Base-by-base conservation (phyloP, 64 coral and sea anemone genomes). In the Montipora efflorescens region DNA sequence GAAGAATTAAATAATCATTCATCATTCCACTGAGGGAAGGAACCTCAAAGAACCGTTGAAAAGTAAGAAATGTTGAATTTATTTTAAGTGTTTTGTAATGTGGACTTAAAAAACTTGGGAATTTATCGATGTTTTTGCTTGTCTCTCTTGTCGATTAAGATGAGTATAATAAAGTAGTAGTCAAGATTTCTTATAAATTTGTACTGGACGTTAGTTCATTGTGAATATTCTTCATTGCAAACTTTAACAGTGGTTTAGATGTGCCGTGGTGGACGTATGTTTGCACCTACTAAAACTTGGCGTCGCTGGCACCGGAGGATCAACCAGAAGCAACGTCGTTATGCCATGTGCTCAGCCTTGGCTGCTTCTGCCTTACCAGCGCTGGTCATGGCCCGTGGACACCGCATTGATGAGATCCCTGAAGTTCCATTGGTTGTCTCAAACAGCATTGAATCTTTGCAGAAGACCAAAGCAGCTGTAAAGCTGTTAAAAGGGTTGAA, bases 261-360 rank as follows among this genome's bases (percentile, higher is more conserved):
- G 97, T 98, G 97, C 44, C 87, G 97, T 62, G 97, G 97, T 86
- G 97, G 97, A 18, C 87, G 97, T 19, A 98, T 98, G 97, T 98
- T 98, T 95, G 97, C 97, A 7, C 97, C 97, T 7, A 98, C 97
- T 8, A 98, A 98, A 83, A 98, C 94, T 47, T 98, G 97, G 97
- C 97, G 97, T 8, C 88, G 84, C n/a, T 98, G 97, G 97, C 97
- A 98, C 80, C 94, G 92, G 46, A 98, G 87, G 94, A 95, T 98
- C 70, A 98, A 98, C 59, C 87, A 90, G 53, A 95, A 95, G 61
- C 97, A 98, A 79, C 91, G 94, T 3, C 90, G 97, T 12, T 98
- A 93, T 95, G 97, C 97, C 49, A 82, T 94, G 57, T 95, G 94
- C 51, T 98, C 97, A 49, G 97, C 97, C 13, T 82, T 98, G 48